Evolutionary conservation across 1,140 invertebrate species (phyloP), one percentile per base, ranked within the genome.

Genomic region (Vanessa tameamea): DNA sequence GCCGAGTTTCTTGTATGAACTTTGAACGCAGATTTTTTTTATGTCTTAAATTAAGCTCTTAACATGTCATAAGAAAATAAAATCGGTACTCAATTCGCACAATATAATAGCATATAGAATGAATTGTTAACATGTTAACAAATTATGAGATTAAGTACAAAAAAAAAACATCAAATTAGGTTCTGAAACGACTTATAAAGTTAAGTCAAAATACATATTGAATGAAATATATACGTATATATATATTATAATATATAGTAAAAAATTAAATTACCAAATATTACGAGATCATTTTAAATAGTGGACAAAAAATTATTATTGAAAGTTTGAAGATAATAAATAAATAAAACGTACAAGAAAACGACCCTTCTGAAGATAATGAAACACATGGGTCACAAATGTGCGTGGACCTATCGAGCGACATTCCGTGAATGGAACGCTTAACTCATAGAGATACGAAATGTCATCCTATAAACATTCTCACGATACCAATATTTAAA

Each of bases 371-470:
- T 59, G 12, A 57, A 59, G 53, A 69, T 69, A 69, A 69, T 67
- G 51, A 64, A 82, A 85, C 87, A 91, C 79, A 87, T 91, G 89
- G 82, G 76, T 68, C 82, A 79, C 89, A 91, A 87, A 86, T 91
- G 87, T 84, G 86, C 86, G 87, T 91, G 88, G 86, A 84, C 87
- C 80, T 82, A 73, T 31, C 61, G 74, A 63, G 72, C 66, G 72
- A 78, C 73, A 77, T 85, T 85, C 85, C 82, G 80, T 89, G 87
- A 91, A 90, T 91, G 88, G 82, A 78, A 57, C 81, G 75, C 74
- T 78, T 79, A 69, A 76, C 69, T 80, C 70, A 78, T 68, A 69
- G 73, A 82, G 79, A 78, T 82, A 88, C 84, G 83, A 75, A 84
- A 84, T 81, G 68, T 43, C 48, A 68, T 72, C 64, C 69, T 72